Conservation (phyloP, 30 jellyfish, hydroid and myxozoan species). For the Turritopsis dohrnii region DNA sequence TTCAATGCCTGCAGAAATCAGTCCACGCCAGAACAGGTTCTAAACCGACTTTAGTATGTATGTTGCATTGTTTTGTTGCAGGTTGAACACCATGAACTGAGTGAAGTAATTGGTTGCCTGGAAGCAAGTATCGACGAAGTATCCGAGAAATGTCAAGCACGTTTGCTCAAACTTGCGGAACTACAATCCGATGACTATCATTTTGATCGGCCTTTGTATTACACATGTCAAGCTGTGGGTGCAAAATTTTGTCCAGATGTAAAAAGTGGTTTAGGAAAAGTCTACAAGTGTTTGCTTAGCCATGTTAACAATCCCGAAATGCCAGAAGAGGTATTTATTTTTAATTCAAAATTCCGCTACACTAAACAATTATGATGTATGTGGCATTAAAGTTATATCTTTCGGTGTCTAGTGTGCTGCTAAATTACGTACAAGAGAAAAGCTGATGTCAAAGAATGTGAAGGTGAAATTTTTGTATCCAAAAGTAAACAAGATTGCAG, state of each 20-base stretch:
- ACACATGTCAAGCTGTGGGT: slow-evolving; percentile 93
- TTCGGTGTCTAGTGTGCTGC: slow-evolving; percentile 55
- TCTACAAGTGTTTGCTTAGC: slow-evolving; percentile 74
- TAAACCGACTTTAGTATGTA: no score
- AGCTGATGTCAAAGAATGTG: slow-evolving; percentile 73
- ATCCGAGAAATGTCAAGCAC: slow-evolving; percentile 47
- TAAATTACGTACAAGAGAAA: slow-evolving; percentile 62
- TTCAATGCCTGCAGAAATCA: no score
- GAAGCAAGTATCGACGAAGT: slow-evolving; percentile 63
- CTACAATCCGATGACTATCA: slow-evolving; percentile 93
- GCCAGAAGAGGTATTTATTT: slow-evolving; percentile 57
- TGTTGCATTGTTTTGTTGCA: no score
- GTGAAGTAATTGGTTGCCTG: slow-evolving; percentile 90
- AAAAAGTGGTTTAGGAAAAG: slow-evolving; percentile 81
- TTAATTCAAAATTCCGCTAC: no score
- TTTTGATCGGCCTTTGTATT: slow-evolving; percentile 84
- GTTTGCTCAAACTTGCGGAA: slow-evolving; percentile 65
- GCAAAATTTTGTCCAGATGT: slow-evolving; percentile 60
- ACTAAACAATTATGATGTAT: no score
- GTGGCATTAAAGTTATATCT: no score
- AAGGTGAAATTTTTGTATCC: slow-evolving; percentile 41
- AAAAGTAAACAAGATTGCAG: no score
- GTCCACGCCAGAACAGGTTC: no score
- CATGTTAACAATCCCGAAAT: slow-evolving; percentile 62
- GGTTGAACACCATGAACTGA: slow-evolving; percentile 50